A percentile compares a stretch with the other conserved stretches of the same genome.
These are phyloP conservation scores for Tupaia chinensis DNA, from an alignment of 2,113 vertebrate genomes.

Conservation along the genomic window DNA sequence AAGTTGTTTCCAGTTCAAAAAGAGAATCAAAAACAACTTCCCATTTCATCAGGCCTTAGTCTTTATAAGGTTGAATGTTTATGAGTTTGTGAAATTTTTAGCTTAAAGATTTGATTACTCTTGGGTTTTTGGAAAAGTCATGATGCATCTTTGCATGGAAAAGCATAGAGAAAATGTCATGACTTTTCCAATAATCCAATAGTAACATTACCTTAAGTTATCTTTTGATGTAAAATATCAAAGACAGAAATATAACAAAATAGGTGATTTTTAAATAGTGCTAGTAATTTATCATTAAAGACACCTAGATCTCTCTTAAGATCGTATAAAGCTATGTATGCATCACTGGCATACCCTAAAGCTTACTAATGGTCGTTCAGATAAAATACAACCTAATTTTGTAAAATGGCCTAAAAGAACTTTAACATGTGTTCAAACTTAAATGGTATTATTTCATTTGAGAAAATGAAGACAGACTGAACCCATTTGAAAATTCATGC, in stretches of 20 bases:
- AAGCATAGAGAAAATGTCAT: too few species aligned
- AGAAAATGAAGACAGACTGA: not conserved
- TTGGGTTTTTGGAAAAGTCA: too few species aligned
- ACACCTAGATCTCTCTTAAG: not conserved
- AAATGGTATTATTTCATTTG: not conserved
- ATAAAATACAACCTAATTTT: not conserved
- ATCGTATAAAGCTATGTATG: not conserved
- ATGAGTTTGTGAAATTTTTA: not conserved
- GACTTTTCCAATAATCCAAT: too few species aligned
- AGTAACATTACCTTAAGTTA: not conserved
- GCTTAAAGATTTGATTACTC: not conserved
- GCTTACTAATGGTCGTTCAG: not conserved
- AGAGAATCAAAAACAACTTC: accelerated
- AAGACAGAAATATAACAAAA: not conserved
- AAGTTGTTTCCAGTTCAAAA: not conserved
- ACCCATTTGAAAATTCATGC: not conserved
- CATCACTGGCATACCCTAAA: not conserved
- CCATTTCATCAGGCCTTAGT: not conserved
- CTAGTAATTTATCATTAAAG: not conserved
- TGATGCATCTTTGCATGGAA: too few species aligned
- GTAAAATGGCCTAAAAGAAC: not conserved
- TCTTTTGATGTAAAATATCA: not conserved
- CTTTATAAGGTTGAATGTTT: not conserved
- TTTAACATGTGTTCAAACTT: not conserved
- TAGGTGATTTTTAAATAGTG: not conserved